Base-by-base conservation (phyloP, 1,140 invertebrate species). In the Eupristina koningsbergeri region DNA sequence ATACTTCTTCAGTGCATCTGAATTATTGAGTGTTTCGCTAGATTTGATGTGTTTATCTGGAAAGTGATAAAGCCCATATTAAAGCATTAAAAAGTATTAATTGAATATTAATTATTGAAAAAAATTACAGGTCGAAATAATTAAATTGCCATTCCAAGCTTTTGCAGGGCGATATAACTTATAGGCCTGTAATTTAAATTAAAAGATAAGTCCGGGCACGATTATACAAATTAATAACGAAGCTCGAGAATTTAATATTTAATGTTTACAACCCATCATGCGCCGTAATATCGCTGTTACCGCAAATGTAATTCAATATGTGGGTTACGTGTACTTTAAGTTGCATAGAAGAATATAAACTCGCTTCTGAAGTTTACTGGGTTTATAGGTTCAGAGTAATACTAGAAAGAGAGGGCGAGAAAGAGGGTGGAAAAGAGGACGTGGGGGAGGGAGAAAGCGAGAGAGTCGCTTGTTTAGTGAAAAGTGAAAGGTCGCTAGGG, bases 401-500 rank as follows among this genome's bases (percentile, higher is more conserved):
- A 41, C 31, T 39, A 85, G 83, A 83, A 86, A 86, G 74, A 63
- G 34, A 77, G 5, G 13, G 41, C 39, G 67, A 9, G 0, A 5
- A 71, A 41, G 74, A 76, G 74, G 34, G 80, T n/a, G 22, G 31
- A n/a, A 58, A 71, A 36, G 67, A 31, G 50, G 64, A 67, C n/a
- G 29, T 45, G 53, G 7, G 11, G 39, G 19, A 41, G 22, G 36
- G 36, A 53, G 45, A 71, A 34, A 71, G 64, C 7, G 78, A 71
- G 45, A 39, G 41, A 73, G 31, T 73, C 50, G 75, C 47, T 83
- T 73, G 64, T 73, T 83, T 78, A 78, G 64, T 61, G 47, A 73
- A 83, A 83, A 83, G 81, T 83, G 81, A 83, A 83, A 83, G 61
- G 45, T 36, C 75, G 50, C 34, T 50, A 26, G 74, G 75, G n/a